A percentile compares a stretch with the other conserved stretches of the same genome.
Evolutionary conservation across 2,797 vertebrate species (phyloP).

Genomic region (Perodicticus potto): DNA sequence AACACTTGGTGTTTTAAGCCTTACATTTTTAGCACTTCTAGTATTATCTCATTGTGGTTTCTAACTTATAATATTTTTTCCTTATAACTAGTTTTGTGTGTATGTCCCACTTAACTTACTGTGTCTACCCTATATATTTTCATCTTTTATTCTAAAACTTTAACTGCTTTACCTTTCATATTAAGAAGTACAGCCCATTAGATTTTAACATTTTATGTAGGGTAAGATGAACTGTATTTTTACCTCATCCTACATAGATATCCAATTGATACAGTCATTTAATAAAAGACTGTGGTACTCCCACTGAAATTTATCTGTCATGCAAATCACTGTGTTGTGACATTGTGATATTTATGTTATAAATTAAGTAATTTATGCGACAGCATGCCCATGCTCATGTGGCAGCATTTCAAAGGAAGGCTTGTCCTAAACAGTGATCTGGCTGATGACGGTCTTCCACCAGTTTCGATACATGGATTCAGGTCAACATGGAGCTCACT

Average conservation of each 20-base stretch:
- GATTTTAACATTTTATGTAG: background rate
- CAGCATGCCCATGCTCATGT: background rate
- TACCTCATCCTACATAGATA: background rate
- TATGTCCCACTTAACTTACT: background rate
- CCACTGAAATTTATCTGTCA: background rate
- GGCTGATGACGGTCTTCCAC: too few relatives aligned
- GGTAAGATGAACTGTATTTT: background rate
- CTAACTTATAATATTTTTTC: background rate
- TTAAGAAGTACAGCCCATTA: background rate
- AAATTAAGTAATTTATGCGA: background rate
- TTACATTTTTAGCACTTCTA: background rate
- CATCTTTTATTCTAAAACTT: background rate
- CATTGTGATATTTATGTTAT: background rate
- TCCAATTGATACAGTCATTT: background rate
- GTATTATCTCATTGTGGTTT: background rate
- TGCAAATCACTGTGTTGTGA: background rate
- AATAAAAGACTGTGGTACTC: background rate
- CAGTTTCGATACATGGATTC: background rate
- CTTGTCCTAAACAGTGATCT: too few relatives aligned
- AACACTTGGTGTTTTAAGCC: background rate
- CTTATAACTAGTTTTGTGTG: background rate
- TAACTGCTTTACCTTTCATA: background rate
- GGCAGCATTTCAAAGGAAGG: background rate
- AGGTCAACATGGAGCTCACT: background rate
- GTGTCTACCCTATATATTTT: background rate